These are phyloP conservation scores for Epinephelus fuscoguttatus DNA, from an alignment of 2,113 vertebrate genomes.

Conservation along the genomic window DNA sequence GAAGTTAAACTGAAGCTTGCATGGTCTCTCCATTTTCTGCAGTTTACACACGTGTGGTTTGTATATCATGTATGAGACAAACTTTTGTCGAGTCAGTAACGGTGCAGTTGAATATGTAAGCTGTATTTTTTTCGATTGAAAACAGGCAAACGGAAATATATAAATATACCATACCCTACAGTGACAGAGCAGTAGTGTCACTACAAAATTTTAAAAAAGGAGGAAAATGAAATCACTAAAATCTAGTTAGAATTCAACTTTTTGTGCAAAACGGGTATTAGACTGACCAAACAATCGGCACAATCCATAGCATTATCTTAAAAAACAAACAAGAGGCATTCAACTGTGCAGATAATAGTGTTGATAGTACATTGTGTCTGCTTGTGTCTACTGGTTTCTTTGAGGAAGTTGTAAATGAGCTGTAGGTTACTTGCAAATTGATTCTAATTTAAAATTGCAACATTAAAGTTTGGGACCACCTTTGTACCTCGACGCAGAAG, in stretches of 20 bases:
- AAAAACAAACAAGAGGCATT: background rate
- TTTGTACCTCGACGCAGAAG: background rate
- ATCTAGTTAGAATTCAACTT: background rate
- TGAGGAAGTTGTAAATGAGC: background rate
- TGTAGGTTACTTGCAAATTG: background rate
- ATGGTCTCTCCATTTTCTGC: background rate
- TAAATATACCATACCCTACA: background rate
- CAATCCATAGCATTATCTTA: background rate
- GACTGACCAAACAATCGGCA: background rate
- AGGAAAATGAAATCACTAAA: background rate
- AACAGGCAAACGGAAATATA: background rate
- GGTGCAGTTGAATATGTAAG: background rate
- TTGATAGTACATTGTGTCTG: background rate
- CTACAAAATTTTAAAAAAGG: background rate
- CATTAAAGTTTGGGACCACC: background rate
- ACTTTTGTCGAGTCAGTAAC: background rate
- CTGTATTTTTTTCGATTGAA: background rate
- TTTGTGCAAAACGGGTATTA: background rate
- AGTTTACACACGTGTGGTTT: background rate
- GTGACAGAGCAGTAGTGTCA: background rate
- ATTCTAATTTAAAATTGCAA: background rate
- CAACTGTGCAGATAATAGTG: background rate
- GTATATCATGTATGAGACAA: background rate
- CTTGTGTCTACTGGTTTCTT: background rate
- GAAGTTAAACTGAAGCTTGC: background rate